Percentiles rank a stretch among this genome's conserved stretches.
Evolutionary conservation across 2,113 vertebrate genomes (phyloP).

Genomic region (Mustela lutreola): DNA sequence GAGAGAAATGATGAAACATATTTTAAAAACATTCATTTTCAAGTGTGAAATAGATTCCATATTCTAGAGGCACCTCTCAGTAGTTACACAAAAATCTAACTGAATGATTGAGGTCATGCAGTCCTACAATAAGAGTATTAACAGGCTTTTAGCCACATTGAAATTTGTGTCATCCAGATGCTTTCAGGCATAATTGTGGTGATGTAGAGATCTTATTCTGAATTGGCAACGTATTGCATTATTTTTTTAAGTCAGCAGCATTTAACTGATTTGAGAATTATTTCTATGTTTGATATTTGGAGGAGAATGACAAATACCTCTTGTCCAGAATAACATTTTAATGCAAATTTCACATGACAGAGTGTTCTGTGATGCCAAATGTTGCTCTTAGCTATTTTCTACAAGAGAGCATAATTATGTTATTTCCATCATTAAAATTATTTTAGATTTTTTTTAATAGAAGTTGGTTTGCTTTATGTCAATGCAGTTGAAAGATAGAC

Average conservation of each 20-base stretch:
- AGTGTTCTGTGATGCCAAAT: constrained; percentile 60
- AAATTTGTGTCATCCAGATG: constrained; percentile 57
- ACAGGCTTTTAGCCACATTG: constrained; percentile 40
- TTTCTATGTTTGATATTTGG: constrained; percentile 68
- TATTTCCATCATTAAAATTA: constrained; percentile 56
- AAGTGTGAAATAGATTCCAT: constrained; percentile 33
- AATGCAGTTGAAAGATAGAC: constrained; percentile 45
- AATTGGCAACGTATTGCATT: constrained; percentile 32
- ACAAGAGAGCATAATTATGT: constrained; percentile 22
- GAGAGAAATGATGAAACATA: not conserved
- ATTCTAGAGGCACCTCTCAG: not conserved
- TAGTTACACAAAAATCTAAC: not conserved
- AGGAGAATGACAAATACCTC: constrained; percentile 47
- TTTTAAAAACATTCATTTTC: constrained; percentile 43
- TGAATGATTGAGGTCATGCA: not conserved
- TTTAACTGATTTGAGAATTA: constrained; percentile 71
- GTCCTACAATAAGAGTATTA: constrained; percentile 33
- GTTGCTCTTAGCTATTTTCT: constrained; percentile 55
- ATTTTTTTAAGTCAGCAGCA: constrained; percentile 54
- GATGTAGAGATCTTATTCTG: not conserved
- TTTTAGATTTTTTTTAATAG: not conserved
- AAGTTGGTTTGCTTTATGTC: constrained; percentile 59
- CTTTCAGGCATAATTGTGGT: constrained; percentile 33
- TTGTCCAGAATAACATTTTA: constrained; percentile 70
- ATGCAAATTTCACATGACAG: constrained; percentile 54